A percentile compares a stretch with the other conserved stretches of the same genome.
Evolutionary conservation across 2,888 invertebrate genomes (phyloP).

Genomic region (Salpingus planirostris): DNA sequence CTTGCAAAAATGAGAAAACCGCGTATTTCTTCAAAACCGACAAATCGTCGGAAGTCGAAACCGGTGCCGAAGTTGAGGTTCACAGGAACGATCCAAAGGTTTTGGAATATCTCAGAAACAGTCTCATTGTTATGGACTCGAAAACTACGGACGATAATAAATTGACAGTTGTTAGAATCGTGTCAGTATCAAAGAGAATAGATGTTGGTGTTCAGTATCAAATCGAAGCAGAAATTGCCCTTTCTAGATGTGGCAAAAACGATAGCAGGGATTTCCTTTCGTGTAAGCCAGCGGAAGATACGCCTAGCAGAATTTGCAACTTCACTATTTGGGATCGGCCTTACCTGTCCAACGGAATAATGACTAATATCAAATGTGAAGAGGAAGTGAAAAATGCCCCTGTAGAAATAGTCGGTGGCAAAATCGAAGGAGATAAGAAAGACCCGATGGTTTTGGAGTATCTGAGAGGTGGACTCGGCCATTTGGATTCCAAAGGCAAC

Average conservation of each 20-base stretch:
- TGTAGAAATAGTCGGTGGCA: too few relatives aligned
- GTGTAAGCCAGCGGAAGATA: conserved; percentile 32
- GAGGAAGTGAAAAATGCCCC: too few relatives aligned
- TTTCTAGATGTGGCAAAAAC: conserved; percentile 47
- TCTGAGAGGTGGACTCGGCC: conserved; percentile 1
- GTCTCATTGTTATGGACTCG: conserved; percentile 13
- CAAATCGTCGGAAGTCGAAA: too few relatives aligned
- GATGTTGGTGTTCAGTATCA: conserved; percentile 49
- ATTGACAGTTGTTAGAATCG: conserved; percentile 37
- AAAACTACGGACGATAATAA: conserved; percentile 15
- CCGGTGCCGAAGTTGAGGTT: neutral
- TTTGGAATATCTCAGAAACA: neutral
- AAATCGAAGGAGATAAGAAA: neutral
- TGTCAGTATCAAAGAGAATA: conserved; percentile 43
- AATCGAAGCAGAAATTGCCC: conserved; percentile 51
- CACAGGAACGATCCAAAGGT: neutral
- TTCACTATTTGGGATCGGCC: conserved; percentile 16
- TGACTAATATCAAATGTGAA: conserved; percentile 6
- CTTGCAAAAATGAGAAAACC: conserved; percentile 21
- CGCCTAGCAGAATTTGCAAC: conserved; percentile 28
- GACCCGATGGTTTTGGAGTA: neutral
- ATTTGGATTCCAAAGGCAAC: conserved; percentile 15
- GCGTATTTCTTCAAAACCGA: too few relatives aligned
- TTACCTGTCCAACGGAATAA: neutral
- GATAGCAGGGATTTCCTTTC: conserved; percentile 10